Evolutionary conservation across 2,888 invertebrate genomes (phyloP), one percentile per base, ranked within the genome.

Genomic region (Drosophila merina): DNA sequence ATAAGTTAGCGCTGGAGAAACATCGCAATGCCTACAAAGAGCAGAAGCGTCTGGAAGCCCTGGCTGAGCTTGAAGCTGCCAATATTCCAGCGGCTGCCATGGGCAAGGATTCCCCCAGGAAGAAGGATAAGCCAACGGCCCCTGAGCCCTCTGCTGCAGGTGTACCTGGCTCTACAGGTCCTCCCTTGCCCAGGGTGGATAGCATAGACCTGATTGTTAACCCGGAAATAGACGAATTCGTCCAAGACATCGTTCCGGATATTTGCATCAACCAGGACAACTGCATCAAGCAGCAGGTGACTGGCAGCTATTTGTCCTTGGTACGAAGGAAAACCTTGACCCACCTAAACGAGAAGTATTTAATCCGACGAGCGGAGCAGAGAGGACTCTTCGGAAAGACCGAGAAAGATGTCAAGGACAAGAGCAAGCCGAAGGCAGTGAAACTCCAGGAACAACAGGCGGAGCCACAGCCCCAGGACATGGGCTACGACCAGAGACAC

Each of bases 321-420:
- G 88, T 94, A n/a, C 93, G 93, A 57, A 91, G 95, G 51, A 94
- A 94, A 80, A 92, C 92, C 64, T 93, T 96, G 80, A 95, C 95
- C 57, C 94, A 95, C 44, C 93, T 96, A 82, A 95, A 97, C 90
- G 96, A 96, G 4, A 95, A 96, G 90, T 96, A 95, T 89, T 95
- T 97, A 94, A 97, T 97, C 77, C 94, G 95, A 81, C 95, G 96
- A 92, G 96, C 97, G 2, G 96, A 96, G 91, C 93, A 94, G 42
- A 93, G 96, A 66, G 96, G 96, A 0, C 91, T 97, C 72, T 97
- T 97, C 89, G 96, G 95, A 2, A 93, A 92, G 45, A 77, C 88
- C 3, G 91, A 92, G 51, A 90, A 92, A 9, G 81, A 87, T 5
- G 1, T 31, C 33, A 80, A 92, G 12, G 81, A 87, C 9, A 77